Percentiles rank a stretch among this genome's conserved stretches.
These are phyloP conservation scores for Vanessa tameamea DNA, from an alignment of 1,140 invertebrate genomes.

Conservation along the genomic window DNA sequence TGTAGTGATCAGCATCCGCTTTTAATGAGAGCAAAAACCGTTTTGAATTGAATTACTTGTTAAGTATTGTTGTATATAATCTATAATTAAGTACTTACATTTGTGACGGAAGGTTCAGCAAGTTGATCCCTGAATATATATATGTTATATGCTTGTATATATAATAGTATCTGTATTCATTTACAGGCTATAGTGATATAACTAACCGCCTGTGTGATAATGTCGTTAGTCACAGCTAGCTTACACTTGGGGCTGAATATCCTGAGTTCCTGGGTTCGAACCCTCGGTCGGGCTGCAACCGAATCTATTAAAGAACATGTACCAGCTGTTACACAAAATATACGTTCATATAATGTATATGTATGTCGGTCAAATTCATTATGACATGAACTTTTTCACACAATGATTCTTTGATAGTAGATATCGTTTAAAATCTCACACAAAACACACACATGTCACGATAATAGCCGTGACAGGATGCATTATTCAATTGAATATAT, in stretches of 20 bases:
- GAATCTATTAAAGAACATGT: too few species aligned
- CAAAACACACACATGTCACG: conserved; percentile 21
- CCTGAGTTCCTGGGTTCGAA: too few species aligned
- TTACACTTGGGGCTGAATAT: too few species aligned
- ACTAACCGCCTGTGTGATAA: too few species aligned
- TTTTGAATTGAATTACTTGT: conserved; percentile 26
- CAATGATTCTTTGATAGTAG: neutral
- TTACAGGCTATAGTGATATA: too few species aligned
- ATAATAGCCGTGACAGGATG: conserved; percentile 43
- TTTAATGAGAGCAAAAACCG: conserved; percentile 37
- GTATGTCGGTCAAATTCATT: neutral
- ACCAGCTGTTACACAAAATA: too few species aligned
- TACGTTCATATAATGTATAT: neutral
- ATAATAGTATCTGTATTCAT: too few species aligned
- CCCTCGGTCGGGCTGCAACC: too few species aligned
- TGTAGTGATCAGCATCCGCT: conserved; percentile 32
- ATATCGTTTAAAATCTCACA: conserved; percentile 5
- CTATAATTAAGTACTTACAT: conserved; percentile 32
- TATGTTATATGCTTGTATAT: too few species aligned
- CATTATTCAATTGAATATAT: conserved; percentile 55
- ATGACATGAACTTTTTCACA: too few species aligned
- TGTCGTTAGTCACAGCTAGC: too few species aligned
- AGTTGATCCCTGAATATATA: too few species aligned
- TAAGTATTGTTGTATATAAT: conserved; percentile 20
- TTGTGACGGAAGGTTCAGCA: neutral